phyloP scores from a whole-genome alignment of 1,140 invertebrate species.

The Cyrtorhinus lividipennis region DNA sequence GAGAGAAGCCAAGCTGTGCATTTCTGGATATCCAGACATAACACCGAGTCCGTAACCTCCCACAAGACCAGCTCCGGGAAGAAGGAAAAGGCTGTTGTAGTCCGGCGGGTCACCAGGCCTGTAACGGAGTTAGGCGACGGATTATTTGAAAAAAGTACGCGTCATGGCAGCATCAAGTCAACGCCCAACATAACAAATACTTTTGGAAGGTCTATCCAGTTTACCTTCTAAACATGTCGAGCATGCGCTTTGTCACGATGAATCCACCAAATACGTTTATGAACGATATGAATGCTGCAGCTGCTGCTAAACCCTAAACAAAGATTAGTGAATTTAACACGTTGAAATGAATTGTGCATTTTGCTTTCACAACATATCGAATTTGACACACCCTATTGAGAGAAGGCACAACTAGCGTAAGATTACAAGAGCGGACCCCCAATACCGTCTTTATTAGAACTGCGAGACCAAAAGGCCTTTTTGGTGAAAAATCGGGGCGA shows the following conservation, averaged over 20 bases:
- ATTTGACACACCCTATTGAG: background rate
- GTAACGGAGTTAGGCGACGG: conserved; percentile 21
- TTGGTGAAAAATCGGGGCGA: too few species aligned
- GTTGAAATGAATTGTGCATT: conserved; percentile 2
- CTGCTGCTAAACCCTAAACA: conserved; percentile 49
- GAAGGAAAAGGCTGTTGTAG: conserved; percentile 65
- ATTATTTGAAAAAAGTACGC: conserved; percentile 18
- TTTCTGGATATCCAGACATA: conserved; percentile 52
- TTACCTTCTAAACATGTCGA: conserved; percentile 83
- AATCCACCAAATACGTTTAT: conserved; percentile 88
- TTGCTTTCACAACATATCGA: background rate
- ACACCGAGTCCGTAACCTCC: conserved; percentile 57
- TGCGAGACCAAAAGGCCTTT: too few species aligned
- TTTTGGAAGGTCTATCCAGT: too few species aligned
- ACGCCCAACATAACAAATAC: too few species aligned
- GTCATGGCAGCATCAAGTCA: too few species aligned
- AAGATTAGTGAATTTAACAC: conserved; percentile 22
- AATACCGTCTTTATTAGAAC: too few species aligned
- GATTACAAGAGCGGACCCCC: too few species aligned
- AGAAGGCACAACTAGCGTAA: too few species aligned
- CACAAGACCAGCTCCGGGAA: conserved; percentile 59
- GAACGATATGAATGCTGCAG: conserved; percentile 74
- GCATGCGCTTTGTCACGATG: conserved; percentile 75
- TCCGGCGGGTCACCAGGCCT: conserved; percentile 69
- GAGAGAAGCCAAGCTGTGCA: conserved; percentile 76